These are phyloP conservation scores for Stigmatopora nigra DNA, from an alignment of 2,113 vertebrate species.

Conservation along the genomic window DNA sequence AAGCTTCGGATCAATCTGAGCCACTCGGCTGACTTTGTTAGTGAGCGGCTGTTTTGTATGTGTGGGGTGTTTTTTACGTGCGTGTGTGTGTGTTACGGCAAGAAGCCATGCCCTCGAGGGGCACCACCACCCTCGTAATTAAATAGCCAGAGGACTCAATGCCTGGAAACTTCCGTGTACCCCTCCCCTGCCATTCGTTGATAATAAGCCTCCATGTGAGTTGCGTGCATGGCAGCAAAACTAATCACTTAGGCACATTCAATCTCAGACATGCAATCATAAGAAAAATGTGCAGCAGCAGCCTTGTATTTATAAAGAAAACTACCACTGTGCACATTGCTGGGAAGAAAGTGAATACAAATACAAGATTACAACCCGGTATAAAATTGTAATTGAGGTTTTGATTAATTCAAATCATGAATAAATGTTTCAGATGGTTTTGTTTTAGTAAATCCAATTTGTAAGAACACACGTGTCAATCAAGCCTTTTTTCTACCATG, in stretches of 20 bases:
- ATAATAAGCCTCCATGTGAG: conserved; percentile 40
- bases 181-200: conserved; percentile 25
- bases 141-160: conserved; percentile 54
- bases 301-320: conserved; percentile 37
- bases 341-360: background rate
- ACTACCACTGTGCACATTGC: background rate
- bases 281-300: conserved; percentile 26
- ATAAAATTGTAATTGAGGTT: too few relatives aligned
- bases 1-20: conserved; percentile 56
- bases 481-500: too few relatives aligned
- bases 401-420: too few relatives aligned
- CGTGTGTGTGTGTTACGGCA: conserved; percentile 23
- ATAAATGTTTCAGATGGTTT: too few relatives aligned
- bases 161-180: conserved; percentile 35
- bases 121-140: conserved; percentile 51
- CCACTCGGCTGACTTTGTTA: conserved; percentile 57
- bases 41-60: conserved; percentile 28
- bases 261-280: conserved; percentile 32
- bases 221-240: conserved; percentile 36
- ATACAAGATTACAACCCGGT: background rate
- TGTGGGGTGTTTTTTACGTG: background rate
- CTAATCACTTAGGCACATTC: conserved; percentile 56
- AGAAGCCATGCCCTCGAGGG: conserved; percentile 32
- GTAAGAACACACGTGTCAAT: too few relatives aligned
- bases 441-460: too few relatives aligned